phyloP scores from a whole-genome alignment of 2,113 vertebrate genomes.

The Psittacula cyanocephala region DNA sequence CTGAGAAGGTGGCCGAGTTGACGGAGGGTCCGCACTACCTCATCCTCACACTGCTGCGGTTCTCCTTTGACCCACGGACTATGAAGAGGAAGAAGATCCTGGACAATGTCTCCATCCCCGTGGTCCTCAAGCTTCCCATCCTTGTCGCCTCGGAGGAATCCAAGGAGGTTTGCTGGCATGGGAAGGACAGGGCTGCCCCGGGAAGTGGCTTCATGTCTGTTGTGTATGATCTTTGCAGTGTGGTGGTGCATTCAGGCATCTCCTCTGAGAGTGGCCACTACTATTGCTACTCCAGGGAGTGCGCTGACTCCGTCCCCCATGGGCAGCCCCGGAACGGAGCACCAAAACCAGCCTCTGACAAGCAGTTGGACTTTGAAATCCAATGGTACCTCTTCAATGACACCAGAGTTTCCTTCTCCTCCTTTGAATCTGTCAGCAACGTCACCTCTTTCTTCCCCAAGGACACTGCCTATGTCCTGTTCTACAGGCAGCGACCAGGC shows the following conservation, averaged over 20 bases:
- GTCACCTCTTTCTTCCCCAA: constrained; percentile 84
- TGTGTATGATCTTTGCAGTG: constrained; percentile 79
- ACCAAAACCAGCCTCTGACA: neutral
- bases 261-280: constrained; percentile 84
- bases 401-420: constrained; percentile 84
- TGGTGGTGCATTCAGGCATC: constrained; percentile 82
- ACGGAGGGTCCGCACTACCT: constrained; percentile 81
- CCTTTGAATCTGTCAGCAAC: constrained; percentile 81
- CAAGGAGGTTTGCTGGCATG: neutral
- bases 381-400: constrained; percentile 86
- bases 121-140: constrained; percentile 78
- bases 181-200: neutral
- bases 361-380: constrained; percentile 68
- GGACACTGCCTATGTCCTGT: constrained; percentile 82
- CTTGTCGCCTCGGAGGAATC: constrained; percentile 26
- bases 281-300: constrained; percentile 84
- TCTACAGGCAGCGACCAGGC: constrained; percentile 73
- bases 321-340: neutral
- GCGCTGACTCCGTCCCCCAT: neutral
- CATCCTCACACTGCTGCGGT: constrained; percentile 80
- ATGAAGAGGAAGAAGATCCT: constrained; percentile 84
- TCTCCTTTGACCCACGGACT: constrained; percentile 79
- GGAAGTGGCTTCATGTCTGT: constrained; percentile 50
- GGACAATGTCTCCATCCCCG: constrained; percentile 75
- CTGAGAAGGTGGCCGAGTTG: constrained; percentile 80